These are phyloP conservation scores for Sebastes schlegelii DNA, from an alignment of 2,113 vertebrate species.

Conservation along the genomic window DNA sequence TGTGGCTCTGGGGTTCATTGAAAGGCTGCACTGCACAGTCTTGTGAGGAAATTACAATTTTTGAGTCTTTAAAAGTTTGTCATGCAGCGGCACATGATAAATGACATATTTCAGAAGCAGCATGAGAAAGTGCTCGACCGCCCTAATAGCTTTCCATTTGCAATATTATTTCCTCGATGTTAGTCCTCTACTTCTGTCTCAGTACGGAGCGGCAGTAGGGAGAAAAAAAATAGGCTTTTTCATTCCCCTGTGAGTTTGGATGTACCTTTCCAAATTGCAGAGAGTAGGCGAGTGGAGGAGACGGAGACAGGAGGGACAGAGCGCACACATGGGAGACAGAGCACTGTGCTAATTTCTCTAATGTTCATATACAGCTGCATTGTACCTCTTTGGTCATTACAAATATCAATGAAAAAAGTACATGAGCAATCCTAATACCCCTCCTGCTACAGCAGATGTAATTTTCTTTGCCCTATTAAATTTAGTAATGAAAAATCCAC, in stretches of 20 bases:
- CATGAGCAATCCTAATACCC: conserved; percentile 78
- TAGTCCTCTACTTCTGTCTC: conserved; percentile 65
- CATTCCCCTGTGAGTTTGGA: conserved; percentile 61
- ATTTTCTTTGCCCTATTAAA: conserved; percentile 87
- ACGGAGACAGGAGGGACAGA: conserved; percentile 40
- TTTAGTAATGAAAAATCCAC: conserved; percentile 93
- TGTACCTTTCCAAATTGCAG: conserved; percentile 75
- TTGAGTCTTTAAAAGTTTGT: conserved; percentile 53
- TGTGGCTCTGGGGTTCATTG: conserved; percentile 8
- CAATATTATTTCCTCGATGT: conserved; percentile 67
- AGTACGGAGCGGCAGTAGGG: conserved; percentile 40
- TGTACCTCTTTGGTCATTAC: conserved; percentile 75
- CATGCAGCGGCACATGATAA: conserved; percentile 50
- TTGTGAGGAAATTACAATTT: conserved; percentile 58
- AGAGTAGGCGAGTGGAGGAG: conserved; percentile 54
- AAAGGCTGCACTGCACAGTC: conserved; percentile 17
- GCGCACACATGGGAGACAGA: conserved; percentile 49
- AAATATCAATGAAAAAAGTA: conserved; percentile 77
- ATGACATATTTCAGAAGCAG: conserved; percentile 60
- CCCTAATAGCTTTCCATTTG: conserved; percentile 76
- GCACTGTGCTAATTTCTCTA: conserved; percentile 78
- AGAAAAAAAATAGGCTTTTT: conserved; percentile 63
- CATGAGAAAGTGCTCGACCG: conserved; percentile 62
- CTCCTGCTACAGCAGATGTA: conserved; percentile 85
- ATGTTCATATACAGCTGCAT: conserved; percentile 70